A percentile compares a stretch with the other conserved stretches of the same genome.
phyloP scores from a whole-genome alignment of 2,797 vertebrate species.

The Poecilia gillii region DNA sequence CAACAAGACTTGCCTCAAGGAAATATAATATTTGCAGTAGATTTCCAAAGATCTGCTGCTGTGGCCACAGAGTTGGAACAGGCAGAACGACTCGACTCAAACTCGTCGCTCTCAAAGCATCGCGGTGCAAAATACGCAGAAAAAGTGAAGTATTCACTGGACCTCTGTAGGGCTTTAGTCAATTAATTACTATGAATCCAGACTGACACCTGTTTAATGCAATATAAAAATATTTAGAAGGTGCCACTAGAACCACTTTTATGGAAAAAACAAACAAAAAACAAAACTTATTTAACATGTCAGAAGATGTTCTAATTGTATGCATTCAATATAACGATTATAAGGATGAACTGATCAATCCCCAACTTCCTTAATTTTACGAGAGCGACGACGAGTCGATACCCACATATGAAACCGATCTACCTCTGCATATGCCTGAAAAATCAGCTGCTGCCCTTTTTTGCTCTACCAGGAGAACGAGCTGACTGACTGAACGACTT shows the following conservation, averaged over 20 bases:
- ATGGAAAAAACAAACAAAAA: no score
- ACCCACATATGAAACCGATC: not conserved
- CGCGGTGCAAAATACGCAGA: not conserved
- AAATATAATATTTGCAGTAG: not conserved
- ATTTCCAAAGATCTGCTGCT: not conserved
- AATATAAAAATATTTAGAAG: not conserved
- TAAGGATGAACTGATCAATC: not conserved
- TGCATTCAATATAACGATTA: not conserved
- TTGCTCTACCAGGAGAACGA: not conserved
- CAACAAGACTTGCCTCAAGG: not conserved
- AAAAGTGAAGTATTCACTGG: not conserved
- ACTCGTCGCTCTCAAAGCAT: not conserved
- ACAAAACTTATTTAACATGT: not conserved
- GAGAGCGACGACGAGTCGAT: no score
- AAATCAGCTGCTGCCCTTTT: no score
- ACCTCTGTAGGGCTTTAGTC: not conserved
- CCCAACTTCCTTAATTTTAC: not conserved
- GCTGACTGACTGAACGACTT: not conserved
- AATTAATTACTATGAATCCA: not conserved
- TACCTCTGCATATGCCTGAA: no score
- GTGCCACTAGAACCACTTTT: not conserved
- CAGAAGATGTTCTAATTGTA: not conserved
- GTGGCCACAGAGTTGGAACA: not conserved
- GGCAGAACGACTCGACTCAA: not conserved
- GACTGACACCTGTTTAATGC: not conserved